phyloP scores from a whole-genome alignment of 2,113 vertebrate genomes.

The Pluvialis apricaria region DNA sequence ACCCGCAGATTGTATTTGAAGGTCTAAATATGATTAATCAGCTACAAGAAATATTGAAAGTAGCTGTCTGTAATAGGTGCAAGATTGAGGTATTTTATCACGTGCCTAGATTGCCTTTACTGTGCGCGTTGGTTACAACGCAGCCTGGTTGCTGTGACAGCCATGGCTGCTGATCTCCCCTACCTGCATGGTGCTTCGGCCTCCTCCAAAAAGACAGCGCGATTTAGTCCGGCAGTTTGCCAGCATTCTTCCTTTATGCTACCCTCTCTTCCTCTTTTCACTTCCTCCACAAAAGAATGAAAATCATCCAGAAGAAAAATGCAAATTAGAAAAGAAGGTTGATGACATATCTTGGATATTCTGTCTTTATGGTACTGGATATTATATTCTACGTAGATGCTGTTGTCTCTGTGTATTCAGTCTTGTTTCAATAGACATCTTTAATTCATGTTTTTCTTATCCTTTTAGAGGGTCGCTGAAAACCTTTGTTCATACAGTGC shows the following conservation, averaged over 20 bases:
- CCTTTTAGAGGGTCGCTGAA: slow-evolving; percentile 93
- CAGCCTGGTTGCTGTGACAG: not conserved
- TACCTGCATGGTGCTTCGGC: not conserved
- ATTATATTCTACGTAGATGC: not conserved
- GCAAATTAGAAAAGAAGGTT: not conserved
- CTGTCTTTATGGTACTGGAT: not conserved
- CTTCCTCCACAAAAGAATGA: not conserved
- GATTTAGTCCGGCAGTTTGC: not conserved
- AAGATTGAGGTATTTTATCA: not conserved
- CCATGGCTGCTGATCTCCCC: not conserved
- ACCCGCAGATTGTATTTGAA: not conserved
- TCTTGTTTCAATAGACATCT: slow-evolving; percentile 5
- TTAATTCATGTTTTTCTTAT: slow-evolving; percentile 56
- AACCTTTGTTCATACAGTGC: slow-evolving; percentile 97
- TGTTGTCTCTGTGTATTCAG: not conserved
- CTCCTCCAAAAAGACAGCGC: not conserved
- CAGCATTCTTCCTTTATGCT: not conserved
- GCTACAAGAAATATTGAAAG: not conserved
- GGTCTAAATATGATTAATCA: not conserved
- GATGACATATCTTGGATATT: not conserved
- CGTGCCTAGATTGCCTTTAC: not conserved
- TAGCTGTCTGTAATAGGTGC: not conserved
- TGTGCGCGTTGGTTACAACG: not conserved
- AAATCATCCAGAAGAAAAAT: not conserved
- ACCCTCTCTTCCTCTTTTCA: not conserved